Evolutionary conservation across 2,797 vertebrate genomes (phyloP).

Genomic region (Crossoptilon crossoptilon): DNA sequence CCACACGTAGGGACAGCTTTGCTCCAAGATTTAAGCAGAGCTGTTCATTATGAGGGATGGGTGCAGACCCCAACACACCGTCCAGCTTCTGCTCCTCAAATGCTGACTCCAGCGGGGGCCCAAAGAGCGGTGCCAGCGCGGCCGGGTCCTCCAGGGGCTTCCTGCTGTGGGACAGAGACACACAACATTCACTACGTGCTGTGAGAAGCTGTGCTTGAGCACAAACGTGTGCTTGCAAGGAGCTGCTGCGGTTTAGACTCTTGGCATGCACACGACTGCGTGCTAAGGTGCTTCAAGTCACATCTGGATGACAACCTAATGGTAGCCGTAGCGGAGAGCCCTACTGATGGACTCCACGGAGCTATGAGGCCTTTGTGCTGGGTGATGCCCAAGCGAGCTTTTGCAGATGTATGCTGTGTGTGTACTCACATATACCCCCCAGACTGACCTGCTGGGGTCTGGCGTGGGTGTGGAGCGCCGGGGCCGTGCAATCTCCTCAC

Average conservation of each 20-base stretch:
- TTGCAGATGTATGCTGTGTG: too few species aligned
- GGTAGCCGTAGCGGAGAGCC: rapidly evolving
- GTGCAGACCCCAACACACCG: constrained; percentile 75
- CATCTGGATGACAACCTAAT: rapidly evolving
- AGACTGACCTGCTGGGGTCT: constrained; percentile 84
- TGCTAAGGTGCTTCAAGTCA: rapidly evolving
- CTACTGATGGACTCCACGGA: rapidly evolving
- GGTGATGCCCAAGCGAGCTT: not conserved
- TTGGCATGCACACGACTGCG: rapidly evolving
- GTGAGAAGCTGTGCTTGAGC: rapidly evolving
- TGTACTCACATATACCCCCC: rapidly evolving
- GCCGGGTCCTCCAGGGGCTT: constrained; percentile 82
- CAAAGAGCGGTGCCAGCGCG: constrained; percentile 85
- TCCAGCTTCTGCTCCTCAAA: constrained; percentile 91
- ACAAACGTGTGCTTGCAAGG: rapidly evolving
- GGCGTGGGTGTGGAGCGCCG: constrained; percentile 91
- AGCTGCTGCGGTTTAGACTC: rapidly evolving
- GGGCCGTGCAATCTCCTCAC: constrained; percentile 94
- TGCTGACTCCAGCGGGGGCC: constrained; percentile 88
- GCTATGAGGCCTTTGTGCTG: not conserved
- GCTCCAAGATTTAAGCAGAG: not conserved
- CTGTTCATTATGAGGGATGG: not conserved
- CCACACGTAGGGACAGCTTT: rapidly evolving
- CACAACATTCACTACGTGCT: not conserved
- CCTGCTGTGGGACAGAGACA: constrained; percentile 77